These are phyloP conservation scores for Scyliorhinus canicula DNA, from an alignment of 2,797 vertebrate genomes.

Conservation along the genomic window DNA sequence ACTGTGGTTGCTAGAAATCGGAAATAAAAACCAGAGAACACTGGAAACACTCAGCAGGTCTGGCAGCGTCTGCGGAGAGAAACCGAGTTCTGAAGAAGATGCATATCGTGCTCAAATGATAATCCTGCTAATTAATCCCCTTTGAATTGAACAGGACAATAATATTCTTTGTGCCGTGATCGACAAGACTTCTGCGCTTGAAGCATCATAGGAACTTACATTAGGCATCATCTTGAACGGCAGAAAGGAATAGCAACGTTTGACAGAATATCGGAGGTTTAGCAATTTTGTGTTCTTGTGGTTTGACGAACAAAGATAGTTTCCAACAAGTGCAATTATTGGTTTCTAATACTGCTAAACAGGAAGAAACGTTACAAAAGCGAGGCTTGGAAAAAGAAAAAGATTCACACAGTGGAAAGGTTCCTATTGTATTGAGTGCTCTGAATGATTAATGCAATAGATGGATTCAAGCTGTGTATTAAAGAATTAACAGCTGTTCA, in stretches of 20 bases:
- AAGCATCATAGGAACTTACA: too few relatives aligned
- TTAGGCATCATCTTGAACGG: too few relatives aligned
- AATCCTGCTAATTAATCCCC: background rate
- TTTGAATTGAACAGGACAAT: background rate
- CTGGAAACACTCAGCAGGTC: too few relatives aligned
- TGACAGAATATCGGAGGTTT: background rate
- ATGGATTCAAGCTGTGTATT: background rate
- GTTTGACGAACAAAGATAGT: background rate
- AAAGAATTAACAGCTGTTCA: background rate
- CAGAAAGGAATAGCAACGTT: background rate
- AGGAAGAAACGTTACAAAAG: background rate
- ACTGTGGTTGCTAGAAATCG: too few relatives aligned
- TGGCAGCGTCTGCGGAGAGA: too few relatives aligned
- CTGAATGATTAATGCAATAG: background rate
- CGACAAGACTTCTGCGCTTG: background rate
- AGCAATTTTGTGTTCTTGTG: background rate
- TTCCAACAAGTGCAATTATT: background rate
- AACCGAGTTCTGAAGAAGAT: too few relatives aligned
- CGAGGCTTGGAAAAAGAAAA: background rate
- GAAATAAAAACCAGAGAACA: too few relatives aligned
- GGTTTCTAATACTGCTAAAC: background rate
- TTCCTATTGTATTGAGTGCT: background rate
- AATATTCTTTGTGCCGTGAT: background rate
- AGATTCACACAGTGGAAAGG: background rate
- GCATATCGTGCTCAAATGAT: too few relatives aligned